Percentiles rank a stretch among this genome's conserved stretches.
Evolutionary conservation across 1,140 invertebrate genomes (phyloP).

Genomic region (Drosophila burlai): DNA sequence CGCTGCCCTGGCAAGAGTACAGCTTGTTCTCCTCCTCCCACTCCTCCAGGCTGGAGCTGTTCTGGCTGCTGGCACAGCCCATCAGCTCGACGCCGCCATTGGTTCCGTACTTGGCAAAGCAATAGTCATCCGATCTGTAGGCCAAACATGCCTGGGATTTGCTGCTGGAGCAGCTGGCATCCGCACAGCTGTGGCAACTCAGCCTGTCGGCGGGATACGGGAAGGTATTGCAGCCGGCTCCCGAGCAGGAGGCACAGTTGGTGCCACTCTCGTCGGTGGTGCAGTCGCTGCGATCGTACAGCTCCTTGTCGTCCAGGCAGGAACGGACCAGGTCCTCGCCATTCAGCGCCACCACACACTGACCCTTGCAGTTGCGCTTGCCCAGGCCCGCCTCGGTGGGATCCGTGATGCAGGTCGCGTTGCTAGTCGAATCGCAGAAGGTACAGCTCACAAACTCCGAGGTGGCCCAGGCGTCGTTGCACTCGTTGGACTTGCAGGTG

Average conservation of each 20-base stretch:
- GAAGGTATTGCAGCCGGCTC: conserved; percentile 63
- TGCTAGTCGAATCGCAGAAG: conserved; percentile 63
- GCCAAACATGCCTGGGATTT: conserved; percentile 38
- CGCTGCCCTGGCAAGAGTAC: conserved; percentile 48
- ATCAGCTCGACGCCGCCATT: conserved; percentile 48
- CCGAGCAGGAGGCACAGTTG: conserved; percentile 60
- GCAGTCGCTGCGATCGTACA: conserved; percentile 54
- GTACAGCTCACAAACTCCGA: conserved; percentile 60
- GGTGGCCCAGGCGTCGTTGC: conserved; percentile 68
- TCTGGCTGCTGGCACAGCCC: conserved; percentile 72
- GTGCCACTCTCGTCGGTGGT: conserved; percentile 45
- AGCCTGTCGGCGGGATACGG: conserved; percentile 62
- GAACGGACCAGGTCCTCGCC: conserved; percentile 55
- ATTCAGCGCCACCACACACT: conserved; percentile 68
- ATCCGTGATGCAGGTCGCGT: conserved; percentile 49
- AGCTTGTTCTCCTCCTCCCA: conserved; percentile 61
- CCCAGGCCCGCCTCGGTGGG: conserved; percentile 25
- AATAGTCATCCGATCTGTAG: conserved; percentile 59
- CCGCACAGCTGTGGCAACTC: conserved; percentile 67
- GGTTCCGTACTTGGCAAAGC: conserved; percentile 72
- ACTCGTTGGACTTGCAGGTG: conserved; percentile 79
- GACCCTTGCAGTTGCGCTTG: conserved; percentile 58
- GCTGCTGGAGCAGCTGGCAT: conserved; percentile 37
- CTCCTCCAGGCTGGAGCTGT: conserved; percentile 47
- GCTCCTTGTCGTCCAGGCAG: conserved; percentile 77